A percentile compares a stretch with the other conserved stretches of the same genome.
phyloP scores from a whole-genome alignment of 2,888 invertebrate species.

The Fragum fragum region DNA sequence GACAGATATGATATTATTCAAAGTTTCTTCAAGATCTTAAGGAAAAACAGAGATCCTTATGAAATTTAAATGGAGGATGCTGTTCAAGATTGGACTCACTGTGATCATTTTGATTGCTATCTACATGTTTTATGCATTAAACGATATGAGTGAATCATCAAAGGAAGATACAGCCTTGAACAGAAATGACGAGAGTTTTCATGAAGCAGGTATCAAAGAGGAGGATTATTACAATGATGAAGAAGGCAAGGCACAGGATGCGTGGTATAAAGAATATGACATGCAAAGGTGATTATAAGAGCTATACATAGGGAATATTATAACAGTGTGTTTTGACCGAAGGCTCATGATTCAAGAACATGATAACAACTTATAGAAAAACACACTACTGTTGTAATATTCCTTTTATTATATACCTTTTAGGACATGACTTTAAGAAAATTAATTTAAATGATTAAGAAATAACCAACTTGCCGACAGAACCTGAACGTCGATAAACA shows the following conservation, averaged over 20 bases:
- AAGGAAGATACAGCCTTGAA: neutral
- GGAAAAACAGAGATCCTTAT: conserved; percentile 5
- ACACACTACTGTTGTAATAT: no score
- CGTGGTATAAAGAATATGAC: neutral
- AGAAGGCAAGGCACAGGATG: neutral
- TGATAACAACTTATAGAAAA: no score
- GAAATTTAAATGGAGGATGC: conserved; percentile 63
- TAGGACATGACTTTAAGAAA: no score
- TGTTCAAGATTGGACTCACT: conserved; percentile 80
- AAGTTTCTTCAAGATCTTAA: neutral
- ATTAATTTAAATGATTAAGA: no score
- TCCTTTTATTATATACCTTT: no score
- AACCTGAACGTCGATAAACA: no score
- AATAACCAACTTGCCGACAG: no score
- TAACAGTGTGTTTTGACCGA: no score
- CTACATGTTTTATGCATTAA: conserved; percentile 76
- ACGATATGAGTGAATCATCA: conserved; percentile 43
- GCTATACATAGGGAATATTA: no score
- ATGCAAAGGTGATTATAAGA: neutral
- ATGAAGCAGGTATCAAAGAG: neutral
- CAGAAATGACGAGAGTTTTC: neutral
- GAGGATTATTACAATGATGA: neutral
- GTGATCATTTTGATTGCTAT: conserved; percentile 76
- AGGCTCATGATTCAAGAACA: no score
- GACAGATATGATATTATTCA: no score